A percentile compares a stretch with the other conserved stretches of the same genome.
Evolutionary conservation across 2,113 vertebrate genomes (phyloP).

Genomic region (Oncorhynchus clarkii): DNA sequence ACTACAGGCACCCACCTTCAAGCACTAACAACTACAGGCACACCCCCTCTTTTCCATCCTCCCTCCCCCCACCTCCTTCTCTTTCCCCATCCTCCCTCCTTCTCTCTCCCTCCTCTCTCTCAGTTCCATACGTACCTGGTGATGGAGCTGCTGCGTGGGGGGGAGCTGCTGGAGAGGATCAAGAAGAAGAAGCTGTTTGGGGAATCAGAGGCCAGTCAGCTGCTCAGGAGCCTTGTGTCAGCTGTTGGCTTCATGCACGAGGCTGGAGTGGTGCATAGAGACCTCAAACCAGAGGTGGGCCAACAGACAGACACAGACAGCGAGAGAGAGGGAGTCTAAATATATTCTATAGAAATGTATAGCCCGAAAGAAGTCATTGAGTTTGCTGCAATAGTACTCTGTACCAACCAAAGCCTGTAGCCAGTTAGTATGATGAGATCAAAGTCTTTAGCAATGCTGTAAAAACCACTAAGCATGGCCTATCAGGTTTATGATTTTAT

Average conservation of each 20-base stretch:
- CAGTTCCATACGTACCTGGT: constrained; percentile 89
- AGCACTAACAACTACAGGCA: not conserved
- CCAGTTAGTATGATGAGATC: too few species aligned
- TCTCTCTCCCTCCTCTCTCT: not conserved
- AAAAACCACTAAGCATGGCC: too few species aligned
- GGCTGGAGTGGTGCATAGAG: constrained; percentile 87
- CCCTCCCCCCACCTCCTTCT: too few species aligned
- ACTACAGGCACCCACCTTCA: too few species aligned
- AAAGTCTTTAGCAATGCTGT: too few species aligned
- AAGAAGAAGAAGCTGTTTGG: constrained; percentile 87
- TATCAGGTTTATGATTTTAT: too few species aligned
- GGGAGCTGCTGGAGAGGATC: constrained; percentile 87
- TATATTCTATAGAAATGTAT: too few species aligned
- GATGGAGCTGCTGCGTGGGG: constrained; percentile 85
- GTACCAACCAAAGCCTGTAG: too few species aligned
- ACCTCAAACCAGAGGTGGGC: constrained; percentile 89
- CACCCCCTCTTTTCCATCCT: not conserved
- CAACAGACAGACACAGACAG: not conserved
- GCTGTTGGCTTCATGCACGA: constrained; percentile 92
- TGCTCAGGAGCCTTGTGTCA: constrained; percentile 84
- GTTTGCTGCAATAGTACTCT: too few species aligned
- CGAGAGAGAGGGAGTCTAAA: too few species aligned
- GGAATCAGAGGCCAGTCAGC: constrained; percentile 87
- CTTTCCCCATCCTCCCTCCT: too few species aligned
- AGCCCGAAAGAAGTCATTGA: too few species aligned